Evolutionary conservation across 2,797 vertebrate genomes (phyloP).

Genomic region (Crocidura indochinensis): DNA sequence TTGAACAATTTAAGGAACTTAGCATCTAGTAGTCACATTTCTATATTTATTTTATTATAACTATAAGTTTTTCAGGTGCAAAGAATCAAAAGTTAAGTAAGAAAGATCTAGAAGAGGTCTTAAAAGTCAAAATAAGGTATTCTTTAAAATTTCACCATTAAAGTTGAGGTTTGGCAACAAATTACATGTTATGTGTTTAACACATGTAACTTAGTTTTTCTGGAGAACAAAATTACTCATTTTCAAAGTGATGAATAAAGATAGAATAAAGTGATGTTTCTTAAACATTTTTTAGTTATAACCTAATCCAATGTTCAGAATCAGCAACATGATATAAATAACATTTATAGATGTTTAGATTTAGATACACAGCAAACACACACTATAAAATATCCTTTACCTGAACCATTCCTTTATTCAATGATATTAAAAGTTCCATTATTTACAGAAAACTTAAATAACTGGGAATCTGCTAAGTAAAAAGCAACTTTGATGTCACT

Average conservation of each 20-base stretch:
- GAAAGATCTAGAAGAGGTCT: neutral
- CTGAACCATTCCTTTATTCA: neutral
- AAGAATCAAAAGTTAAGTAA: neutral
- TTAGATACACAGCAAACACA: neutral
- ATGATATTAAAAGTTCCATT: neutral
- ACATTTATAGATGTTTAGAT: neutral
- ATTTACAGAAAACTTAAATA: neutral
- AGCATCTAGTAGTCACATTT: fast-evolving
- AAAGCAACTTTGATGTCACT: neutral
- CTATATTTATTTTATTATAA: neutral
- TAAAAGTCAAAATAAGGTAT: neutral
- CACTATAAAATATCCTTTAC: neutral
- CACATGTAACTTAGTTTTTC: neutral
- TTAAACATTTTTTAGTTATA: neutral
- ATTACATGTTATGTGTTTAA: neutral
- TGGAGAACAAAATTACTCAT: neutral
- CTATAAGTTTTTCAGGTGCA: neutral
- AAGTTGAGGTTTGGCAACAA: neutral
- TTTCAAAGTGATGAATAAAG: neutral
- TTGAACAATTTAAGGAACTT: constrained; percentile 8
- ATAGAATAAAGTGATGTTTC: neutral
- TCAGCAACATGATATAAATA: neutral
- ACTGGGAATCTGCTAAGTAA: constrained; percentile 11
- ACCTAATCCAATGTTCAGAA: neutral
- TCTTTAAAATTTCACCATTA: neutral